Conservation (phyloP, 2,888 invertebrate species). For the Gymnocheta viridis region DNA sequence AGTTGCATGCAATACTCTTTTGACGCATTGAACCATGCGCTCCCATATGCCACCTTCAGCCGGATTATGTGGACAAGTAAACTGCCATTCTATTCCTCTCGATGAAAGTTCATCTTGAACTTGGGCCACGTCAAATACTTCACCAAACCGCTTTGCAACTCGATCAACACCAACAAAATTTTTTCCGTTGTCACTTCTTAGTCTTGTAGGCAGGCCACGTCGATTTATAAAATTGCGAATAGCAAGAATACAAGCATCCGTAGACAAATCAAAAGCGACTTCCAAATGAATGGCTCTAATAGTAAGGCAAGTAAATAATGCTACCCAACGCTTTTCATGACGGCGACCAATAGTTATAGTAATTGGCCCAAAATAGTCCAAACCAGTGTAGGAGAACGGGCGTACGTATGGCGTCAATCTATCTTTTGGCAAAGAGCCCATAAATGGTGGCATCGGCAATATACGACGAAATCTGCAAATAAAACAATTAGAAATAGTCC, state of each 20-base stretch:
- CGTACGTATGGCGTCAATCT: slow-evolving; percentile 65
- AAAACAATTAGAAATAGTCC: slow-evolving; percentile 15
- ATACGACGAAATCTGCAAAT: slow-evolving; percentile 38
- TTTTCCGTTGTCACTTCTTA: no score
- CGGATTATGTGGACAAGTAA: no score
- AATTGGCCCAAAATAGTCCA: slow-evolving; percentile 70
- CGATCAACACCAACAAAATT: no score
- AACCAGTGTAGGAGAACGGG: slow-evolving; percentile 70
- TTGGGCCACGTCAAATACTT: no score
- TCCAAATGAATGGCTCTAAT: slow-evolving; percentile 49
- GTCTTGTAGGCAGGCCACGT: no score
- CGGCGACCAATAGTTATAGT: slow-evolving; percentile 67
- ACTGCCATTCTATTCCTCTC: no score
- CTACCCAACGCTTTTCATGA: slow-evolving; percentile 53
- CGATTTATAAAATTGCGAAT: slow-evolving; percentile 69
- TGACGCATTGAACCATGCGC: no score
- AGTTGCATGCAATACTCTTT: no score
- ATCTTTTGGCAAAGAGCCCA: slow-evolving; percentile 62
- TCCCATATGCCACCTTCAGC: not conserved
- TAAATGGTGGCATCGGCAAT: slow-evolving; percentile 58
- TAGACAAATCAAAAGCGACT: slow-evolving; percentile 62
- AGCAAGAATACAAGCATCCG: slow-evolving; percentile 65
- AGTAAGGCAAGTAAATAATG: slow-evolving; percentile 54
- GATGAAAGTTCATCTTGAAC: no score
- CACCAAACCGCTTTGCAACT: no score